phyloP scores from a whole-genome alignment of 2,113 vertebrate species.

The Oxyura jamaicensis region DNA sequence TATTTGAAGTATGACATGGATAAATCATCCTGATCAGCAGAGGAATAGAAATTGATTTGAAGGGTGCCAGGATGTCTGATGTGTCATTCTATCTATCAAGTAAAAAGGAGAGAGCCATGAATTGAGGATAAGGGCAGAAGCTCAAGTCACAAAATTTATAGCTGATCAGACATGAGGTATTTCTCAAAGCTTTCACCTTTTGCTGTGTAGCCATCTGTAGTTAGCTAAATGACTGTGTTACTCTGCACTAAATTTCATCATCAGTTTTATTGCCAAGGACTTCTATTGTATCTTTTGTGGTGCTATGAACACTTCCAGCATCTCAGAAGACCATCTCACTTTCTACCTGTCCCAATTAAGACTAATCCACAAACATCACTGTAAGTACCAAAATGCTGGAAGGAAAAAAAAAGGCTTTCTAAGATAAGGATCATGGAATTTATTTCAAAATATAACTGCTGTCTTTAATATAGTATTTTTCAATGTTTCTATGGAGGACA shows the following conservation, averaged over 20 bases:
- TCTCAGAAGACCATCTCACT: neutral
- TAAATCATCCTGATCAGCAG: neutral
- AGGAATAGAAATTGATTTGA: neutral
- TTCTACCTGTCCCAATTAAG: neutral
- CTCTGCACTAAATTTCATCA: neutral
- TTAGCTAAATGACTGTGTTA: neutral
- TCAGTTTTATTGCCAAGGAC: neutral
- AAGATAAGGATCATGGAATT: neutral
- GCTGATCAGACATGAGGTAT: neutral
- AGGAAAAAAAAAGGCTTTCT: neutral
- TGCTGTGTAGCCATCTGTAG: neutral
- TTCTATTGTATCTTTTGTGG: neutral
- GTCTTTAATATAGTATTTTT: neutral
- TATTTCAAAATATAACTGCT: neutral
- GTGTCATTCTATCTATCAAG: neutral
- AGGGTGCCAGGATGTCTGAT: neutral
- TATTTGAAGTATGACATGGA: neutral
- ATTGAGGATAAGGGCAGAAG: neutral
- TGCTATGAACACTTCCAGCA: neutral
- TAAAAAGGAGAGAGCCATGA: neutral
- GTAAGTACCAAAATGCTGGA: neutral
- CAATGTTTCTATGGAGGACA: neutral
- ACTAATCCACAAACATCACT: neutral
- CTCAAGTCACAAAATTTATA: slow-evolving; percentile 5
- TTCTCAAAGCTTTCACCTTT: neutral